Conservation (phyloP, 2,888 invertebrate genomes). For the Caenorhabditis sinica region DNA sequence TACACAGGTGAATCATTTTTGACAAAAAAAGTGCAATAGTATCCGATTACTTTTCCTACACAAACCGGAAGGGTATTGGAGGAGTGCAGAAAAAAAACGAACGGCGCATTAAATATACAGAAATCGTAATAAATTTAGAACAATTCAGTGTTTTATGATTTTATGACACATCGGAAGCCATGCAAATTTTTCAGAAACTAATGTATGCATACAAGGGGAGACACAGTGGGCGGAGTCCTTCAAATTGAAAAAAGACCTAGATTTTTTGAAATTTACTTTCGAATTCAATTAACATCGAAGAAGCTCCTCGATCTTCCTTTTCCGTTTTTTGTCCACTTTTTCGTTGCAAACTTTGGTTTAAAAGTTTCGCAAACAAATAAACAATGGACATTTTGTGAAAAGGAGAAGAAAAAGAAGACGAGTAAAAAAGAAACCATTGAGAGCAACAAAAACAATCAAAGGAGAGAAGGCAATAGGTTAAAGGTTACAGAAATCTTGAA, state of each 20-base stretch:
- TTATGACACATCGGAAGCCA: slow-evolving; percentile 7
- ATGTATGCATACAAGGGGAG: background rate
- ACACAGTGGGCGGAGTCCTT: background rate
- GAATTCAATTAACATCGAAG: slow-evolving; percentile 19
- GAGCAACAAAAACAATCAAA: slow-evolving; percentile 27
- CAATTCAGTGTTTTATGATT: slow-evolving; percentile 11
- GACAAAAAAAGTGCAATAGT: slow-evolving; percentile 24
- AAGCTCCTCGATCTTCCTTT: slow-evolving; percentile 4
- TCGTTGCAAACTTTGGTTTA: slow-evolving; percentile 43
- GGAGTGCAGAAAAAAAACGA: background rate
- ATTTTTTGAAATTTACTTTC: background rate
- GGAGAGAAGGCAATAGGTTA: background rate
- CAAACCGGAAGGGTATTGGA: slow-evolving; percentile 1
- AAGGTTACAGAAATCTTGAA: background rate
- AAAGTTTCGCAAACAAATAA: slow-evolving; percentile 45
- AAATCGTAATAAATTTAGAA: slow-evolving; percentile 39
- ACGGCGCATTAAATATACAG: slow-evolving; percentile 17
- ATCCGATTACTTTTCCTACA: slow-evolving; percentile 25
- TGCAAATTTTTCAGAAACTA: background rate
- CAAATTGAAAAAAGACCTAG: background rate
- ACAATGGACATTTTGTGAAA: slow-evolving; percentile 33
- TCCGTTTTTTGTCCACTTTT: slow-evolving; percentile 12
- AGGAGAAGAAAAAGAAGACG: background rate
- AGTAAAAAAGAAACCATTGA: slow-evolving; percentile 35
- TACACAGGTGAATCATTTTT: slow-evolving; percentile 44